A percentile compares a stretch with the other conserved stretches of the same genome.
Evolutionary conservation across 2,113 vertebrate species (phyloP).

Genomic region (Nothoprocta pentlandii): DNA sequence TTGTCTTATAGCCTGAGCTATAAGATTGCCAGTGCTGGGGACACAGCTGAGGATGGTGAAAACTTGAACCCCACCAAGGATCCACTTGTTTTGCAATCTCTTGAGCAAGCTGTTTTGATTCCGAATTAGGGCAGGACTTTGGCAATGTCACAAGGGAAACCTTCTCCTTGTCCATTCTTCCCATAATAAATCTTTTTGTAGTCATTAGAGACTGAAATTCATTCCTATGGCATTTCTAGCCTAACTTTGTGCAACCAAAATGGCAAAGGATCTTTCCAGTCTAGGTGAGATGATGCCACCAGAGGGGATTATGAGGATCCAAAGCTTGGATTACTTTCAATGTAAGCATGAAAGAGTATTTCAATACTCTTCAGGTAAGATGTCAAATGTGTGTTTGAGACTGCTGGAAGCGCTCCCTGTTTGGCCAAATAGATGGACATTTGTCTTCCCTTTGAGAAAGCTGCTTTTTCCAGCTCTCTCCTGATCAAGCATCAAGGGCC

Average conservation of each 20-base stretch:
- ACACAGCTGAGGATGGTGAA: background rate
- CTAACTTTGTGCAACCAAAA: background rate
- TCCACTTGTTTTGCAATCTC: background rate
- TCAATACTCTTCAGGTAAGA: background rate
- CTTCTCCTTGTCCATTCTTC: background rate
- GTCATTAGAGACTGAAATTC: background rate
- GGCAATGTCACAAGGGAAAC: background rate
- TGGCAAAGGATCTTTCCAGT: rapidly evolving
- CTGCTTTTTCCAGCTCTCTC: background rate
- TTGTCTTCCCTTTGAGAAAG: background rate
- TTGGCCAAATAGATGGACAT: background rate
- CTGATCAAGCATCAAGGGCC: background rate
- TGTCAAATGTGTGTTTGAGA: background rate
- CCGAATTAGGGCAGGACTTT: background rate
- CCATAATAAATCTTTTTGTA: background rate
- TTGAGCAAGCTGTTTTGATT: background rate
- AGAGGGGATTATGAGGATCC: background rate
- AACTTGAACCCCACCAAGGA: background rate
- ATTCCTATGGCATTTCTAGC: background rate
- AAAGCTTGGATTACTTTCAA: background rate
- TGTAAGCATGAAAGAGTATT: background rate
- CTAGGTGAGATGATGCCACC: rapidly evolving
- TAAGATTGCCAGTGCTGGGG: background rate
- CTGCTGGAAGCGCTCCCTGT: background rate
- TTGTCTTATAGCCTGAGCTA: background rate